Base-by-base conservation (phyloP, 35 echinoderm and acorn worm species). In the Patiria miniata region DNA sequence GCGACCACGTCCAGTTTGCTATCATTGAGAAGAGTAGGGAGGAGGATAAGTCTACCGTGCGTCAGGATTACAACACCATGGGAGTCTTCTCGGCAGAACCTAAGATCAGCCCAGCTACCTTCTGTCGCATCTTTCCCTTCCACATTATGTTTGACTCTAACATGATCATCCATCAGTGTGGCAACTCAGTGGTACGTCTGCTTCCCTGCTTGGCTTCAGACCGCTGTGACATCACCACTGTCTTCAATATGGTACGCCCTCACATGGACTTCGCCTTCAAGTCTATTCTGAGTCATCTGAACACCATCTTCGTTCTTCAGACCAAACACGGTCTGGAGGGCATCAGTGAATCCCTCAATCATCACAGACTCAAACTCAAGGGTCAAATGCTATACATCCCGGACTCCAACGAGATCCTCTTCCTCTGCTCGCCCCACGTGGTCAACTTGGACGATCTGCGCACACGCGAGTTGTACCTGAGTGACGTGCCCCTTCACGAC, bases 181-280 rank as follows among this genome's bases (percentile, higher is more conserved):
- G 95, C 17, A 89, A 93, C 61, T 93, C 95, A 28, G 81, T 97
- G 16, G 55, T 83, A n/a, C 79, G 95, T 3, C 80, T 97, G 58
- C 53, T 97, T 29, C 91, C 95, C 19, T 51, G 17, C 0, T 40
- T 97, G 22, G 85, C 61, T 1, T 83, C 88, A 1, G 87, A 83
- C 9, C 68, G 84, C 17, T 93, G 91, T 56, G 77, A 40, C 40
- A 88, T 97, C 18, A 97, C 91, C 36, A 91, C 91, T 54, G 81
- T 85, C 10, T 97, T 97, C 76, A 58, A 93, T 36, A 77, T 97
- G 60, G 81, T 97, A 42, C 91, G 95, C 26, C 95, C 95, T 51
- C 95, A 97, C 61, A 93, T 97, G 87, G 91, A 97, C 50, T 97
- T 97, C 51, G 93, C 95, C 1, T 92, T 93, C 73, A 93, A 93